Evolutionary conservation across 2,888 invertebrate genomes (phyloP), one percentile per base, ranked within the genome.

Genomic region (Thumatha senex): DNA sequence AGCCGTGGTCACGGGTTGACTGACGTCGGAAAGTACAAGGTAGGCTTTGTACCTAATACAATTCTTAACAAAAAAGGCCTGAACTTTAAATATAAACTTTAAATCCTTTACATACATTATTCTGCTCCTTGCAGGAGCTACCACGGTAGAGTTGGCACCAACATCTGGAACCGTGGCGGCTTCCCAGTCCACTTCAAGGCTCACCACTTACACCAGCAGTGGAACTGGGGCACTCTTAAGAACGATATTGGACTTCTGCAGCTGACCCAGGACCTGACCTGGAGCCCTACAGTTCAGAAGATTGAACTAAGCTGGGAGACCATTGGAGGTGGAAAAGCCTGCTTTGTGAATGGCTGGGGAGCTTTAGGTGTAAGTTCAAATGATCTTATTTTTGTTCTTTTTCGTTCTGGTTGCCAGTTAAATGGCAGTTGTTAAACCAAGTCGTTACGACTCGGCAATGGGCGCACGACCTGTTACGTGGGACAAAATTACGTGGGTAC

Each of bases 271-370:
- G 3, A 13, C 8, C 36, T 36, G 14, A 14, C 10, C 15, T 36
- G 13, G 13, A 36, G 36, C 36, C 10, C 10, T 15, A 15, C 36
- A 10, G 15, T 36, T 9, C 1, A 13, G 10, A 36, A 10, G 13
- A 15, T 36, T 36, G 14, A 14, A 14, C 10, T 36, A 3, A 36
- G 14, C 36, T 36, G 13, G 13, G 15, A 9, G 8, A 36, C 4
- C 13, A 4, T 36, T 36, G 14, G 9, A 9, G 36, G 36, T 10
- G 36, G 10, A 1, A 14, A 9, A 4, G 10, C 36, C 10, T 0
- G 36, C 14, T 36, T 36, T 33, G 42, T 43, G 9, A 33, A 12
- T 33, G 42, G 42, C 12, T 43, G 42, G 42, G 42, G 42, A 1
- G 42, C 42, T 1, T 11, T 12, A 18, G 33, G 42, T 15, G 42